These are phyloP conservation scores for Haemorhous mexicanus DNA, from an alignment of 2,113 vertebrate genomes.

Conservation along the genomic window DNA sequence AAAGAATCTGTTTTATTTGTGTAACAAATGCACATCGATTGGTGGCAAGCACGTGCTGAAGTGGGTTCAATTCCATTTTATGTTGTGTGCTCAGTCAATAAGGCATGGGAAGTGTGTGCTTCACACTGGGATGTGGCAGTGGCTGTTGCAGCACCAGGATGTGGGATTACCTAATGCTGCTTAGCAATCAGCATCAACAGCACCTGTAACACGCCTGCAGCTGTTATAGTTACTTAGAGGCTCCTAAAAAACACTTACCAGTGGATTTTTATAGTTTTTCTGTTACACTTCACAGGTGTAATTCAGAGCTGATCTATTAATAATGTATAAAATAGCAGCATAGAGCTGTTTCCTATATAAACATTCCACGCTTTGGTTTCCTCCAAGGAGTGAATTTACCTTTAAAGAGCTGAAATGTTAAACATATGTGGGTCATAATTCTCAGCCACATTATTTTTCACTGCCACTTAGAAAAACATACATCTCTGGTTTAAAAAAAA, in stretches of 20 bases:
- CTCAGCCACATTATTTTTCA: not conserved
- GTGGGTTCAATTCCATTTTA: not conserved
- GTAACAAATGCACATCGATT: not conserved
- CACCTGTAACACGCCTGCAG: not conserved
- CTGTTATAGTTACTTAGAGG: not conserved
- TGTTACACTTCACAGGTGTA: not conserved
- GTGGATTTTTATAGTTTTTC: constrained; percentile 8
- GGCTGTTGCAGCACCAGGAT: not conserved
- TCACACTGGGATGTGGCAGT: not conserved
- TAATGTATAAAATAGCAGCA: constrained; percentile 10
- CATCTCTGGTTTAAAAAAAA: not conserved
- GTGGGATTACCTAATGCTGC: not conserved
- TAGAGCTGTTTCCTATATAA: not conserved
- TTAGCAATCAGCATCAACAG: not conserved
- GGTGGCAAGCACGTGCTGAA: not conserved
- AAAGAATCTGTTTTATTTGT: not conserved
- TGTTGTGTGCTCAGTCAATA: not conserved
- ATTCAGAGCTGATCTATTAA: constrained; percentile 17
- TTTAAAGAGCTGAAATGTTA: not conserved
- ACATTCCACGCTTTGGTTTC: not conserved
- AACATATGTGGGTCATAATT: not conserved
- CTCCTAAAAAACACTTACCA: not conserved
- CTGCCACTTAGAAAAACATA: not conserved
- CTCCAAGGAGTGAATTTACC: not conserved
- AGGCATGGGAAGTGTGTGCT: not conserved